A percentile compares a stretch with the other conserved stretches of the same genome.
phyloP scores from a whole-genome alignment of 2,888 invertebrate genomes.

The Patella caerulea region DNA sequence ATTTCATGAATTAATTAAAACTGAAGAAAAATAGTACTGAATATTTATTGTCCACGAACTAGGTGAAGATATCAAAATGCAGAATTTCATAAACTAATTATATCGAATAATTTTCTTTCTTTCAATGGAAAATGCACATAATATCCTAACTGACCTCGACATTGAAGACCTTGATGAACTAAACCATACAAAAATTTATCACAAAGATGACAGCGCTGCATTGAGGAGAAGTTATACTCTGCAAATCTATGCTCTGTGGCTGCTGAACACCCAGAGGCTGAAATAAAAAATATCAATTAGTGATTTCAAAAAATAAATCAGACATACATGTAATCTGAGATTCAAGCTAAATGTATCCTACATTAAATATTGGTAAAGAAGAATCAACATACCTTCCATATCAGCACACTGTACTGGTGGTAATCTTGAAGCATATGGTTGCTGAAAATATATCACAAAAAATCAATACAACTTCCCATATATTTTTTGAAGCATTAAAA shows the following conservation, averaged over 20 bases:
- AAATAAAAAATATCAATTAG: not conserved
- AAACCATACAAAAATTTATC: conserved; percentile 81
- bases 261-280: conserved; percentile 46
- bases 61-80: too few species aligned
- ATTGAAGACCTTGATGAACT: conserved; percentile 81
- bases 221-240: conserved; percentile 79
- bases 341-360: too few species aligned
- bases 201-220: conserved; percentile 82
- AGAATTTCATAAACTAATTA: too few species aligned
- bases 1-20: too few species aligned
- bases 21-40: too few species aligned
- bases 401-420: conserved; percentile 54
- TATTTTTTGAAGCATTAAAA: too few species aligned
- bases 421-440: conserved; percentile 55
- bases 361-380: too few species aligned
- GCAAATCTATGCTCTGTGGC: conserved; percentile 71
- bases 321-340: too few species aligned
- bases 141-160: conserved; percentile 75
- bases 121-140: too few species aligned
- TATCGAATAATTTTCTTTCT: too few species aligned
- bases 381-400: conserved; percentile 50
- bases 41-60: too few species aligned
- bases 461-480: not conserved
- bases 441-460: conserved; percentile 47
- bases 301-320: not conserved